Evolutionary conservation across 2,113 vertebrate genomes (phyloP).

Genomic region (Pristiophorus japonicus): DNA sequence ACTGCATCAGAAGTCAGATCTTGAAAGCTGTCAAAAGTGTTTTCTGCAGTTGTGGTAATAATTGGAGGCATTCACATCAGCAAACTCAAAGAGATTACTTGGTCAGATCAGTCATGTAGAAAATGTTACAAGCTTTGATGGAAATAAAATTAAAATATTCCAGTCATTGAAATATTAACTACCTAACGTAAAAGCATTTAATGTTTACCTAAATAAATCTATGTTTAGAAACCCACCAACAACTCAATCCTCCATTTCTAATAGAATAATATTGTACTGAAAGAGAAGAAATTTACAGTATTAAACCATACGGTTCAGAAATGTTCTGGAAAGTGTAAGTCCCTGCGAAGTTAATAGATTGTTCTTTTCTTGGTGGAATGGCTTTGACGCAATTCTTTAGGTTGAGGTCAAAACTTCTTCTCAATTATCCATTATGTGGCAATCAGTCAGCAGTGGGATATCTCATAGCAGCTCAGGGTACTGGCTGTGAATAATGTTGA

Average conservation of each 20-base stretch:
- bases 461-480: neutral
- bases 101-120: neutral
- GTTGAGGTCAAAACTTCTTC: neutral
- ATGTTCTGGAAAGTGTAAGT: neutral
- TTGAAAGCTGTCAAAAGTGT: neutral
- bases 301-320: neutral
- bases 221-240: neutral
- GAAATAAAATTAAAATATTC: neutral
- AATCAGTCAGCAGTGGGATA: neutral
- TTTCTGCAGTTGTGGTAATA: neutral
- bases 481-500: slow-evolving; percentile 24
- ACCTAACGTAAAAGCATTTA: neutral
- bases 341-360: neutral
- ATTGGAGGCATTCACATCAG: neutral
- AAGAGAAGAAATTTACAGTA: neutral
- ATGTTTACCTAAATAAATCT: neutral
- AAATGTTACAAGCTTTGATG: neutral
- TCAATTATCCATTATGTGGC: neutral
- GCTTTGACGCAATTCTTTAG: neutral
- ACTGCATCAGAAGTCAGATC: neutral
- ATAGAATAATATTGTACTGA: too few relatives aligned
- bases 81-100: neutral
- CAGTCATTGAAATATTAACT: neutral
- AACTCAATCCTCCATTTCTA: neutral
- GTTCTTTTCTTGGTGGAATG: neutral